Base-by-base conservation (phyloP, 1,140 invertebrate genomes). In the Druon quercuslanigerum region DNA sequence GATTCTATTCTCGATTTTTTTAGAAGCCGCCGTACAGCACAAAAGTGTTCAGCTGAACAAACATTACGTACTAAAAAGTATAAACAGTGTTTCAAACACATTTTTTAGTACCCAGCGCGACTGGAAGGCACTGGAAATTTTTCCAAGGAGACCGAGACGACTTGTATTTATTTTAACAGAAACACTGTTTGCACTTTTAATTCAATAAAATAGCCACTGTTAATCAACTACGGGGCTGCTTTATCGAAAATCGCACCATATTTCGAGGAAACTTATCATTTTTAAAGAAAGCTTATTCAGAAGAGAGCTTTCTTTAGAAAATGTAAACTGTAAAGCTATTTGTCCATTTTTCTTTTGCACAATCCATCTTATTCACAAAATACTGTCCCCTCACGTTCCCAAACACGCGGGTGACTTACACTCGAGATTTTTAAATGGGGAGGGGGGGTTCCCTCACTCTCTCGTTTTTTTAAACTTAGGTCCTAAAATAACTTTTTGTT, bases 261-360 rank as follows among this genome's bases (percentile, higher is more conserved):
- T 33, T 40, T 9, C 16, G 60, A 40, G 33, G 8, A 14, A 40
- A 40, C 25, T n/a, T 16, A 16, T 40, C 20, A 46, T 25, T 66
- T 33, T 33, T 33, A 3, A 33, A 33, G 25, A 33, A 33, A 33
- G 25, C 25, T 33, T 33, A 40, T 16, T 72, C 6, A 51, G 50
- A 19, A 51, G 50, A 51, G 54, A 72, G 60, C 33, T 66, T 72
- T 51, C 20, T 71, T 72, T 82, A 84, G 82, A 85, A 85, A 86
- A 82, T 71, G 73, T 87, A 85, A 85, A 86, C 82, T 71, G 73
- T 87, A 87, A 87, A 87, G 81, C 82, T 88, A 87, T 82, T 80
- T 82, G 25, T 86, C 74, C 81, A 72, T 80, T 57, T 71, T 72
- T 81, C 20, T 57, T 57, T 80, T 73, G 72, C 72, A 71, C 76